Percentiles rank a stretch among this genome's conserved stretches.
Conservation (phyloP, 2,888 invertebrate genomes). For the Yponomeuta malinellus region DNA sequence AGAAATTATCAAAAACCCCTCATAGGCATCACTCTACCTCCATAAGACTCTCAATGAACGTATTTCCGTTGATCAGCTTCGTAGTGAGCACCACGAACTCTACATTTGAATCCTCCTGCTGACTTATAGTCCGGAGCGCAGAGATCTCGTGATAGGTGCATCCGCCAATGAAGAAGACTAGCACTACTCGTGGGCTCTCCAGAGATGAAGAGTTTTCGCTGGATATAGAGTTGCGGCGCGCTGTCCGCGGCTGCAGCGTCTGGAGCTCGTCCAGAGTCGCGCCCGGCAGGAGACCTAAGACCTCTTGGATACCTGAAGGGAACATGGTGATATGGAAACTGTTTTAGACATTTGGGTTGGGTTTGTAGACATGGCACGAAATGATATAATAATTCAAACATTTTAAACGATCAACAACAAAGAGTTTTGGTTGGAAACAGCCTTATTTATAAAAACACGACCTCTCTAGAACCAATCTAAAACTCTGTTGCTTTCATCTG, state of each 20-base stretch:
- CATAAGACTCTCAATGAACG: slow-evolving; percentile 86
- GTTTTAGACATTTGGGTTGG: too few relatives aligned
- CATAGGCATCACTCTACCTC: slow-evolving; percentile 42
- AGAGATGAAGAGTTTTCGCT: slow-evolving; percentile 73
- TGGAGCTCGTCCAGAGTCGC: slow-evolving; percentile 82
- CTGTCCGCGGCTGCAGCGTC: slow-evolving; percentile 73
- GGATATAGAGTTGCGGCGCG: slow-evolving; percentile 73
- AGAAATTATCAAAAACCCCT: not conserved
- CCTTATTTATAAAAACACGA: too few relatives aligned
- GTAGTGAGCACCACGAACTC: slow-evolving; percentile 95
- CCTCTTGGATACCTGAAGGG: slow-evolving; percentile 83
- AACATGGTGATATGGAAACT: not conserved
- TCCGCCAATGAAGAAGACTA: slow-evolving; percentile 98
- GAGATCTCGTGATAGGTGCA: slow-evolving; percentile 96
- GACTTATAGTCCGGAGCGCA: slow-evolving; percentile 82
- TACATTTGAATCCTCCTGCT: slow-evolving; percentile 87
- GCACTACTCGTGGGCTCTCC: slow-evolving; percentile 82
- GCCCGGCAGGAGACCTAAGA: slow-evolving; percentile 88
- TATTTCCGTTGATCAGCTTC: slow-evolving; percentile 92
- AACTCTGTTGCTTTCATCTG: too few relatives aligned
- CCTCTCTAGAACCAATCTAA: too few relatives aligned
- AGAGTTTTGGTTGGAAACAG: too few relatives aligned
- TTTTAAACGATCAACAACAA: too few relatives aligned
- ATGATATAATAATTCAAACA: too few relatives aligned
- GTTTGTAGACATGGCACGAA: too few relatives aligned